Percentiles rank a stretch among this genome's conserved stretches.
These are phyloP conservation scores for Temnothorax unifasciatus DNA, from an alignment of 2,888 invertebrate genomes.

Conservation along the genomic window DNA sequence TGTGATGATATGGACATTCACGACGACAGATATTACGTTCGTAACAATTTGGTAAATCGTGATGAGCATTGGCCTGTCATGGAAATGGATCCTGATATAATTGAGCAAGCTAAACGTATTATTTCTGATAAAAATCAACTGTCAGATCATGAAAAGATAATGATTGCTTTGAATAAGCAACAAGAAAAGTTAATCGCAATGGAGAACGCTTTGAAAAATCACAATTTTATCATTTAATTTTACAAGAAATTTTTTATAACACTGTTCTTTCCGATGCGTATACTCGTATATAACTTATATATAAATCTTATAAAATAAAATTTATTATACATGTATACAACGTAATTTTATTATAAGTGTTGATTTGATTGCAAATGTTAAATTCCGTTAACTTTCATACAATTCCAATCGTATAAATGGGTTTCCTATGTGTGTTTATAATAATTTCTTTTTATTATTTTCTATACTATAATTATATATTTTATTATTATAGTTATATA, in stretches of 20 bases:
- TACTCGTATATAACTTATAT: too few species aligned
- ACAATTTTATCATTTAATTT: neutral
- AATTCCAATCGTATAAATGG: too few species aligned
- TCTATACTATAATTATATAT: neutral
- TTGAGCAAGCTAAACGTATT: slow-evolving; percentile 88
- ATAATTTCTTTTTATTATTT: too few species aligned
- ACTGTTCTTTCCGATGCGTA: neutral
- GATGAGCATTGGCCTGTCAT: slow-evolving; percentile 56
- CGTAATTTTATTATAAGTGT: too few species aligned
- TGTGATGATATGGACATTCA: neutral
- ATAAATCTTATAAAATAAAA: too few species aligned
- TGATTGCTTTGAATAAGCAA: slow-evolving; percentile 86
- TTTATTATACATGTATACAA: too few species aligned
- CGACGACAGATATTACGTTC: slow-evolving; percentile 41
- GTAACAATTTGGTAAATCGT: slow-evolving; percentile 50
- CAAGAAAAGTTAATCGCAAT: slow-evolving; percentile 83
- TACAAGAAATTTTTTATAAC: neutral
- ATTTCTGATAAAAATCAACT: slow-evolving; percentile 69
- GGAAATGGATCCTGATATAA: slow-evolving; percentile 88
- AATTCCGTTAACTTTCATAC: too few species aligned
- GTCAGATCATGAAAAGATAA: slow-evolving; percentile 58
- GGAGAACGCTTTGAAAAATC: slow-evolving; percentile 61
- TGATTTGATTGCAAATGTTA: too few species aligned
- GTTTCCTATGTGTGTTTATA: too few species aligned
- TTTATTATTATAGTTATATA: neutral